Conservation (phyloP, 2,888 invertebrate genomes). For the Silvanus unidentatus region DNA sequence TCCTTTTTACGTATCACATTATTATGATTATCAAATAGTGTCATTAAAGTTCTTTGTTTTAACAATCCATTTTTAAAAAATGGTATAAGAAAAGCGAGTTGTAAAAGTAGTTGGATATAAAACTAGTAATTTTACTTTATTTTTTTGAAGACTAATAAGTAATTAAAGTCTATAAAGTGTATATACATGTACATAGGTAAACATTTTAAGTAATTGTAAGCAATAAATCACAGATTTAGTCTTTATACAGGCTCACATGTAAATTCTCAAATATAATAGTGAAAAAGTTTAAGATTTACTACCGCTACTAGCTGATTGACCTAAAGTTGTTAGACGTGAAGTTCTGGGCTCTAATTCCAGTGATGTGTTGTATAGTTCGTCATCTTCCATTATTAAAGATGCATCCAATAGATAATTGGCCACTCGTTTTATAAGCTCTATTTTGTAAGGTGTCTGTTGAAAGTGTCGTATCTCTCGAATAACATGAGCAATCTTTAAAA, state of each 20-base stretch:
- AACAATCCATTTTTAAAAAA: too few species aligned
- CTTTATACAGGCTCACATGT: not conserved
- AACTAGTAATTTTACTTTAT: too few species aligned
- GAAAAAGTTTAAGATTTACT: slow-evolving; percentile 2
- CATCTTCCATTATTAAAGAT: slow-evolving; percentile 70
- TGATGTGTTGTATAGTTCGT: slow-evolving; percentile 74
- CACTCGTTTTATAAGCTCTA: slow-evolving; percentile 77
- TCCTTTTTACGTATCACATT: too few species aligned
- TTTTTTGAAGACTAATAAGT: too few species aligned
- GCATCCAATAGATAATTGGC: slow-evolving; percentile 75
- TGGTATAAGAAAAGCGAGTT: too few species aligned
- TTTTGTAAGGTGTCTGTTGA: slow-evolving; percentile 88
- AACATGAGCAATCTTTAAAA: slow-evolving; percentile 76
- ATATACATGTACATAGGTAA: not conserved
- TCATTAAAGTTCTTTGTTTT: too few species aligned
- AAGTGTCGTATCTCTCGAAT: slow-evolving; percentile 86
- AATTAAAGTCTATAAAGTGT: too few species aligned
- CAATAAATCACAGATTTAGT: not conserved
- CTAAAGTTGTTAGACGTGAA: slow-evolving; percentile 51
- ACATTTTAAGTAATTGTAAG: not conserved
- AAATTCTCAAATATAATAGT: too few species aligned
- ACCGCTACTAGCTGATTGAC: slow-evolving; percentile 1
- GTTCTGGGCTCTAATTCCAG: slow-evolving; percentile 79
- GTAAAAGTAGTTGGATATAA: too few species aligned
- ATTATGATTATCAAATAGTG: too few species aligned